Evolutionary conservation across 2,888 invertebrate species (phyloP).

Genomic region (Ichneumoninae sp.): DNA sequence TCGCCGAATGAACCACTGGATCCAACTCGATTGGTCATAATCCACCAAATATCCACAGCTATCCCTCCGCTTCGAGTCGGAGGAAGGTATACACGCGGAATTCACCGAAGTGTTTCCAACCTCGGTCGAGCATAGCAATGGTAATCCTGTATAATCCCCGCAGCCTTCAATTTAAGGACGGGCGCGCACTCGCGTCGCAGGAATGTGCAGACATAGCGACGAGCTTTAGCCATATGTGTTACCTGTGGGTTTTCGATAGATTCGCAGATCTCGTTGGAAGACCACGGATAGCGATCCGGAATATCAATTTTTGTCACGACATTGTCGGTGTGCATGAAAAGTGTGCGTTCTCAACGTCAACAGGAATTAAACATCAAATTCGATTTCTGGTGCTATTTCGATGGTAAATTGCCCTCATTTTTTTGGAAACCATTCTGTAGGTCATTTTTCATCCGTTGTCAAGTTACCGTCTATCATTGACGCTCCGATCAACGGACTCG

Average conservation of each 20-base stretch:
- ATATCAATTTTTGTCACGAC: background rate
- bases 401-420: background rate
- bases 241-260: constrained; percentile 52
- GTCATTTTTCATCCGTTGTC: background rate
- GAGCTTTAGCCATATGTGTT: constrained; percentile 46
- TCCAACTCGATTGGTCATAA: constrained; percentile 36
- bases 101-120: constrained; percentile 1
- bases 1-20: background rate
- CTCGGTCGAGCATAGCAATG: constrained; percentile 37
- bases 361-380: background rate
- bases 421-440: background rate
- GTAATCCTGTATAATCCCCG: constrained; percentile 64
- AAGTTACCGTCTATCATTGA: background rate
- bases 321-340: background rate
- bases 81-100: constrained; percentile 24
- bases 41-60: constrained; percentile 32
- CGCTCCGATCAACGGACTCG: background rate
- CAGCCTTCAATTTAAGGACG: constrained; percentile 59
- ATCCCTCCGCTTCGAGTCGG: background rate
- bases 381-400: background rate
- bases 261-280: background rate
- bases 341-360: background rate
- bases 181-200: constrained; percentile 19
- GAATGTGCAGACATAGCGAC: constrained; percentile 25
- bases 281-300: background rate